Percentiles rank a stretch among this genome's conserved stretches.
phyloP scores from a whole-genome alignment of 1,140 invertebrate species.

The Drosophila elegans region DNA sequence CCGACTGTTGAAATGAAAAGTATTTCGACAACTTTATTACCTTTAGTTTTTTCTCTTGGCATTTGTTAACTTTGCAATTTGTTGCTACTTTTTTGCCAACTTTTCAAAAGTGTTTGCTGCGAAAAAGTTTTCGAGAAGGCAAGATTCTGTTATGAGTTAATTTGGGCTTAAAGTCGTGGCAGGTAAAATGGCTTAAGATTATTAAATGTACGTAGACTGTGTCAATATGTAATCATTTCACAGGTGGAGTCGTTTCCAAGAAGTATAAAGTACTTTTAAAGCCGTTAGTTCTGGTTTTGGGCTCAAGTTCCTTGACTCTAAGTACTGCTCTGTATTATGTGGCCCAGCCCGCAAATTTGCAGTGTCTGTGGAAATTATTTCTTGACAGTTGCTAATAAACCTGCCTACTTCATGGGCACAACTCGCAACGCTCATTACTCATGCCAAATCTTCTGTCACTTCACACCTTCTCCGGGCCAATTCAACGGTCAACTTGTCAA shows the following conservation, averaged over 20 bases:
- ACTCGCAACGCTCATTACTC: constrained; percentile 51
- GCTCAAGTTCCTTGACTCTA: constrained; percentile 21
- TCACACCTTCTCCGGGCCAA: constrained; percentile 44
- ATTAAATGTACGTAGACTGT: neutral
- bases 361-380: constrained; percentile 33
- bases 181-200: neutral
- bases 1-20: too few relatives aligned
- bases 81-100: neutral
- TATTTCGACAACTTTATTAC: too few relatives aligned
- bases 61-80: neutral
- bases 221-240: neutral
- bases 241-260: neutral
- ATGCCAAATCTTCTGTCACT: constrained; percentile 45
- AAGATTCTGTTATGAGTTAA: neutral
- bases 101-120: neutral
- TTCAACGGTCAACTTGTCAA: constrained; percentile 35
- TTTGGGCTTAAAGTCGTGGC: neutral
- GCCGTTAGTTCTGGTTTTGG: constrained; percentile 5
- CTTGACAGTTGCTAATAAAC: constrained; percentile 49
- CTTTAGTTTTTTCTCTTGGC: too few relatives aligned
- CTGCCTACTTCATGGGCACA: constrained; percentile 46
- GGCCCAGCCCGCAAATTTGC: constrained; percentile 20
- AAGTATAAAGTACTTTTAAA: constrained; percentile 2
- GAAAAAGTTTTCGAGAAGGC: neutral
- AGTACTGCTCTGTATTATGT: constrained; percentile 14